These are phyloP conservation scores for Gasterosteus aculeatus DNA, from an alignment of 2,113 vertebrate species.

Conservation along the genomic window DNA sequence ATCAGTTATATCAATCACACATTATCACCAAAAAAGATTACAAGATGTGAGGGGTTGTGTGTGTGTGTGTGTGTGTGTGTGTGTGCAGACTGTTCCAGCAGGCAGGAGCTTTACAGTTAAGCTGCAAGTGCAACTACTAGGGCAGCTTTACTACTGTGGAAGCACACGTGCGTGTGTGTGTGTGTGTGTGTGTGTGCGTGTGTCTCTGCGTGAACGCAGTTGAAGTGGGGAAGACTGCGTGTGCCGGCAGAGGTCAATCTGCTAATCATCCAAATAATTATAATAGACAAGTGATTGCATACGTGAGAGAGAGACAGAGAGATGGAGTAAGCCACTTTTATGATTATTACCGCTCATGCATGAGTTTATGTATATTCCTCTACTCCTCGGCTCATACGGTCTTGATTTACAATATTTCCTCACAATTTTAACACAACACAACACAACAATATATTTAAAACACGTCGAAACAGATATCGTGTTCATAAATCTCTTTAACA, in stretches of 20 bases:
- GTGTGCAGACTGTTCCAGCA: neutral
- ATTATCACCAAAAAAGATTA: neutral
- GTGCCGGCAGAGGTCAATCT: constrained; percentile 43
- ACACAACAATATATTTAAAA: neutral
- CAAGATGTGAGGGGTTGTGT: neutral
- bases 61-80: neutral
- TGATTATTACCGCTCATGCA: neutral
- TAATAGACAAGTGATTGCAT: constrained; percentile 32
- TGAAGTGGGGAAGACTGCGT: constrained; percentile 2
- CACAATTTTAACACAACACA: neutral
- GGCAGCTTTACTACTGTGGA: constrained; percentile 41
- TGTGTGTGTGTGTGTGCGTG: constrained; percentile 1
- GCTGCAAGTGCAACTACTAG: constrained; percentile 3
- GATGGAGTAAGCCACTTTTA: neutral
- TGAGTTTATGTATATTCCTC: neutral
- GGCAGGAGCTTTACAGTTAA: constrained; percentile 11
- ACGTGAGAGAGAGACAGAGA: neutral
- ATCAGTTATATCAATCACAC: neutral
- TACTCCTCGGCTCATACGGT: too few species aligned
- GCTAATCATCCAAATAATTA: constrained; percentile 50
- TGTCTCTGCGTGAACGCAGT: neutral
- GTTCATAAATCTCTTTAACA: neutral
- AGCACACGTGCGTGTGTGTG: constrained; percentile 2
- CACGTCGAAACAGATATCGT: neutral
- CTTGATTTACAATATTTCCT: neutral